Evolutionary conservation across 1,140 invertebrate genomes (phyloP).

Genomic region (Pseudomyrmex sp.): DNA sequence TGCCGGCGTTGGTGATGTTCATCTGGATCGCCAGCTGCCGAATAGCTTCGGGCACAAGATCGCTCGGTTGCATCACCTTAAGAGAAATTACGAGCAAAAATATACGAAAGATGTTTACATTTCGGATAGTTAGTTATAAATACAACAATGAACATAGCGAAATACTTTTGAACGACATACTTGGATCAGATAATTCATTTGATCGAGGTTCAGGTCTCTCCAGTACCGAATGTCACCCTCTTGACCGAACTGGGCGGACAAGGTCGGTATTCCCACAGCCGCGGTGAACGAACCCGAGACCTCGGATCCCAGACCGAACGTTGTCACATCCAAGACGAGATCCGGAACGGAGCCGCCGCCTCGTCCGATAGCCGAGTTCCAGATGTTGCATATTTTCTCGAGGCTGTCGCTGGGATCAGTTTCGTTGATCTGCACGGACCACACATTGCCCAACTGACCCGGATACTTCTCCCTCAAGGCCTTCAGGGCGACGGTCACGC

Average conservation of each 20-base stretch:
- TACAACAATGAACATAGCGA: no score
- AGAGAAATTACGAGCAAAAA: background rate
- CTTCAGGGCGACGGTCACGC: slow-evolving; percentile 77
- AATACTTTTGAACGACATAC: background rate
- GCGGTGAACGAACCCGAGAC: slow-evolving; percentile 93
- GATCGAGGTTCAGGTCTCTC: slow-evolving; percentile 88
- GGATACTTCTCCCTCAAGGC: slow-evolving; percentile 73
- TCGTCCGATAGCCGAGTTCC: slow-evolving; percentile 72
- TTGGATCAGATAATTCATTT: slow-evolving; percentile 89
- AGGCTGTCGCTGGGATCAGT: slow-evolving; percentile 71
- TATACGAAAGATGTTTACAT: background rate
- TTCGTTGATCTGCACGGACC: slow-evolving; percentile 74
- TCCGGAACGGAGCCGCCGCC: slow-evolving; percentile 88
- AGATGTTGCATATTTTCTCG: slow-evolving; percentile 75
- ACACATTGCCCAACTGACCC: slow-evolving; percentile 74
- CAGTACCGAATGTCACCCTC: slow-evolving; percentile 92
- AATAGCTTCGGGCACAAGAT: slow-evolving; percentile 92
- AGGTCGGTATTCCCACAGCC: slow-evolving; percentile 92
- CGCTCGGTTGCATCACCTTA: slow-evolving; percentile 91
- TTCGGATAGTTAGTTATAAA: background rate
- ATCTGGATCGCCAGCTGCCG: slow-evolving; percentile 91
- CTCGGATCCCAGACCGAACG: slow-evolving; percentile 91
- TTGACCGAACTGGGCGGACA: slow-evolving; percentile 93
- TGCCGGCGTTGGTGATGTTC: slow-evolving; percentile 95
- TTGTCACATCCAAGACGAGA: slow-evolving; percentile 92